Evolutionary conservation across 1,140 invertebrate genomes (phyloP), one percentile per base, ranked within the genome.

Genomic region (Phortica variegata): DNA sequence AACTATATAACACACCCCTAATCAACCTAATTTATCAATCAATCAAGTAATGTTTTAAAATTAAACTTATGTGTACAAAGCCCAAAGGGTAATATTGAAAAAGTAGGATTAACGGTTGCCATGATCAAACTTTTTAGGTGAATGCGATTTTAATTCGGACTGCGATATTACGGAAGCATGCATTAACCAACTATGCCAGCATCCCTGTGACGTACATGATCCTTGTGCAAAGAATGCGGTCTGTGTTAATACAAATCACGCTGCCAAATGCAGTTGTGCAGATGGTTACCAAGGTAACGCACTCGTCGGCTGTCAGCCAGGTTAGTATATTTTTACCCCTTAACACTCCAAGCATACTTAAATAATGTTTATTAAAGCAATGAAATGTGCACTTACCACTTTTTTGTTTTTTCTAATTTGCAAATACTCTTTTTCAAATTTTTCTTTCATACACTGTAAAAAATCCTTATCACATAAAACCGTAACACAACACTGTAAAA

Each of bases 201-300:
- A 86, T 76, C 91, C 91, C 16, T 94, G 91, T 76, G 84, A 84
- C 57, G 80, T 88, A 45, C 84, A 85, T 59, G 88, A 90, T 74
- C 89, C 87, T 10, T 95, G 92, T 73, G 88, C 86, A 53, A 80
- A 81, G 52, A 87, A 93, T 74, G 91, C 91, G 29, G 81, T 90
- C 47, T 95, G 92, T 79, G 84, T 92, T 71, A 92, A 93, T 60
- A 86, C 85, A n/a, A 90, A 91, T 58, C 91, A 94, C 66, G 85
- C 84, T 49, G 85, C 88, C 2, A 87, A 91, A 51, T 95, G 92
- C 71, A 88, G 83, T 59, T 95, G 92, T 63, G 82, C 83, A 20
- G 86, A 91, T 73, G 90, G 89, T 43, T 93, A 83, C 68, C 84
- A 91, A 68, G 92, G 92, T 62, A 91, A 94, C 66, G 90, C 90